A percentile compares a stretch with the other conserved stretches of the same genome.
phyloP scores from a whole-genome alignment of 2,797 vertebrate species.

The Gambusia yucatana region DNA sequence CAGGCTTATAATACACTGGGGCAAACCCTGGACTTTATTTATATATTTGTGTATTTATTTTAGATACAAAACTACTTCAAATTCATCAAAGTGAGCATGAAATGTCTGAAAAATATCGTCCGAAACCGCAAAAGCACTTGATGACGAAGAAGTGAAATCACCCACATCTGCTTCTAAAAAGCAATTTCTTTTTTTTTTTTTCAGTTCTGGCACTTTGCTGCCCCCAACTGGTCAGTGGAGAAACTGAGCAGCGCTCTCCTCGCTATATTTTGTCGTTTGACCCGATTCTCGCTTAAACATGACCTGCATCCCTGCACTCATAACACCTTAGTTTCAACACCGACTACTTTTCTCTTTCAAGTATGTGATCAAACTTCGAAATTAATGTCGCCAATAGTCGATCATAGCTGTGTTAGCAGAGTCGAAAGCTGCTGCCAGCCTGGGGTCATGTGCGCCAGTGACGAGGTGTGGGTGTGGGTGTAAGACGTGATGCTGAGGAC shows the following conservation, averaged over 20 bases:
- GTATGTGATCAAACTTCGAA: conserved; percentile 11
- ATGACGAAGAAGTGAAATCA: not conserved
- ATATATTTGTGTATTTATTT: too few species aligned
- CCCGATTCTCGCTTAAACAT: not conserved
- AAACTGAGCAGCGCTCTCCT: not conserved
- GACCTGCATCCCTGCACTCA: not conserved
- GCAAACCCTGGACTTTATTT: too few species aligned
- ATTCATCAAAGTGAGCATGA: not conserved
- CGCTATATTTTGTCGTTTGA: not conserved
- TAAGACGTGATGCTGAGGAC: conserved; percentile 27
- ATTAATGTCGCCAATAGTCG: not conserved
- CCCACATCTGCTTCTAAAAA: not conserved
- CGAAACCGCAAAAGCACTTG: not conserved
- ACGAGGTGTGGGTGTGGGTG: conserved; percentile 17
- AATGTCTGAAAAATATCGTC: not conserved
- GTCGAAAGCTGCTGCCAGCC: conserved; percentile 52
- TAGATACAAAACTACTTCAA: too few species aligned
- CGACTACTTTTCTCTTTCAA: conserved; percentile 11
- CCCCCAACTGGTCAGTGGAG: not conserved
- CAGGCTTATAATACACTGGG: too few species aligned
- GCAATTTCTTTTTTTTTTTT: not conserved
- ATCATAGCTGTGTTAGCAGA: conserved; percentile 2
- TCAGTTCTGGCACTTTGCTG: not conserved
- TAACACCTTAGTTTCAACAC: conserved; percentile 22
- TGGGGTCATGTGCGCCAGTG: conserved; percentile 40